These are phyloP conservation scores for Pseudococcus longispinus DNA, from an alignment of 2,888 invertebrate genomes.

Conservation along the genomic window DNA sequence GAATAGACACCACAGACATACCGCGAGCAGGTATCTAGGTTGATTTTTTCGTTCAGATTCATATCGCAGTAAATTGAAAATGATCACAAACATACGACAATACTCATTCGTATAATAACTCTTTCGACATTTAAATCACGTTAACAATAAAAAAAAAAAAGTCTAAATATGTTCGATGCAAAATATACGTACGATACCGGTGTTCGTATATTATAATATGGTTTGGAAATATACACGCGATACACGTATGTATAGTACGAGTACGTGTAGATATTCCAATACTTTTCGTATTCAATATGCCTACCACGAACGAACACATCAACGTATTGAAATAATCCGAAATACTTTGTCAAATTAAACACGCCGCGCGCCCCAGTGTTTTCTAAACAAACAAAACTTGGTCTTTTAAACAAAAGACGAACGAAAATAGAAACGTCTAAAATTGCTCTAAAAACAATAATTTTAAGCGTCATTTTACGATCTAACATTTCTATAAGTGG, in stretches of 20 bases:
- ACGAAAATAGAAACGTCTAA: slow-evolving; percentile 11
- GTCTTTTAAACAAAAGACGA: not conserved
- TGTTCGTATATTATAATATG: not conserved
- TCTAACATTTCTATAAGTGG: not conserved
- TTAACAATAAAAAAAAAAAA: not conserved
- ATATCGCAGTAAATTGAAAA: not conserved
- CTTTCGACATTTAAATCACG: not conserved
- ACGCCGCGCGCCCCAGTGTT: not conserved
- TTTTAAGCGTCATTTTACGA: slow-evolving; percentile 20
- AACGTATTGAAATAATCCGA: not conserved
- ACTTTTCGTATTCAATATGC: not conserved
- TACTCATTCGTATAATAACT: not conserved
- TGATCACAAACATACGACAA: not conserved
- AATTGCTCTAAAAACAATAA: slow-evolving; percentile 2
- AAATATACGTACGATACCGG: not conserved
- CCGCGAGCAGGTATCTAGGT: too few species aligned
- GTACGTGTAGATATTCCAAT: not conserved
- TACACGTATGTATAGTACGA: too few species aligned
- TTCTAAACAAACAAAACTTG: not conserved
- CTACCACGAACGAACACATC: slow-evolving; percentile 24
- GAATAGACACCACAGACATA: too few species aligned
- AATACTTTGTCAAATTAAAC: slow-evolving; percentile 20
- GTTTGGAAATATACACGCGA: not conserved
- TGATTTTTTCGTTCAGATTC: not conserved
- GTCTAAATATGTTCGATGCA: not conserved